Conservation (phyloP, 2,888 invertebrate genomes). For the Adelphocoris suturalis region DNA sequence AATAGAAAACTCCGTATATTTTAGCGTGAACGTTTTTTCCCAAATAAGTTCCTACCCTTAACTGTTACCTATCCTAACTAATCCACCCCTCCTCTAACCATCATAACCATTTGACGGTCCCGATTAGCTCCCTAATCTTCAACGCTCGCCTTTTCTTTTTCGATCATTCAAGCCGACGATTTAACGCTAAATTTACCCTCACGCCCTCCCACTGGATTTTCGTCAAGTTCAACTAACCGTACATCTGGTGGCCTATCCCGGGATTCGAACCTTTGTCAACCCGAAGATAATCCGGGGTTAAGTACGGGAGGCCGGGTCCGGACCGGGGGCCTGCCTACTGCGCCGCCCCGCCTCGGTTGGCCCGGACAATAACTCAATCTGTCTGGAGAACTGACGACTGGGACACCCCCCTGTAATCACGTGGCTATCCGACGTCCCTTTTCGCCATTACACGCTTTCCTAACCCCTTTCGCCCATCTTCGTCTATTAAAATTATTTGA, state of each 20-base stretch:
- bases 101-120: too few relatives aligned
- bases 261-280: conserved; percentile 34
- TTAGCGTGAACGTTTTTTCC: too few relatives aligned
- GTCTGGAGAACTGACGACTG: conserved; percentile 15
- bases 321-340: not conserved
- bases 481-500: conserved; percentile 57
- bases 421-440: not conserved
- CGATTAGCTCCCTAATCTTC: too few relatives aligned
- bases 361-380: conserved; percentile 61
- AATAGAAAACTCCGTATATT: too few relatives aligned
- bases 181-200: not conserved
- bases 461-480: conserved; percentile 4
- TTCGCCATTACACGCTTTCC: not conserved
- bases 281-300: not conserved
- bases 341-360: conserved; percentile 10
- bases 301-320: not conserved
- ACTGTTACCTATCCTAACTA: too few relatives aligned
- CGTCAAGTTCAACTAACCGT: conserved; percentile 8
- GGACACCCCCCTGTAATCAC: conserved; percentile 44
- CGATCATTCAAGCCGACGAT: not conserved
- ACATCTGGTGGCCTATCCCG: not conserved
- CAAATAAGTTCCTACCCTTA: too few relatives aligned
- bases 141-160: not conserved
- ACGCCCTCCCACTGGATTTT: not conserved
- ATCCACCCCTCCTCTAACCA: too few relatives aligned